A percentile compares a stretch with the other conserved stretches of the same genome.
Conservation (phyloP, 1,140 invertebrate genomes). For the Pseudoatta argentina region DNA sequence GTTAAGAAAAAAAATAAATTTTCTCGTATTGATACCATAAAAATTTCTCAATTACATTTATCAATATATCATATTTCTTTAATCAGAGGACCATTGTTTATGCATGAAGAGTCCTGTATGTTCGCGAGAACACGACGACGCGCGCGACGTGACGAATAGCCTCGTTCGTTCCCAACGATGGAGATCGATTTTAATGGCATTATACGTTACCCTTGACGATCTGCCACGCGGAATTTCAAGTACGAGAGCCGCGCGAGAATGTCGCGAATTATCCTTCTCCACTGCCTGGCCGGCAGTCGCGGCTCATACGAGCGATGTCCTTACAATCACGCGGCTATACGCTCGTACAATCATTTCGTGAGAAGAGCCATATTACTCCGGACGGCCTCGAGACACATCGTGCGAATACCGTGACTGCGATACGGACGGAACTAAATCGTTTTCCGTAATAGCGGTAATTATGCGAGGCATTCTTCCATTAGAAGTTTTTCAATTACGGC, state of each 20-base stretch:
- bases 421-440: slow-evolving; percentile 60
- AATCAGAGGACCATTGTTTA: not conserved
- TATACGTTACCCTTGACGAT: slow-evolving; percentile 69
- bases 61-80: not conserved
- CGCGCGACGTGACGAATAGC: slow-evolving; percentile 52
- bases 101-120: not conserved
- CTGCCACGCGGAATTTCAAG: slow-evolving; percentile 68
- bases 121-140: slow-evolving; percentile 9
- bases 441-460: slow-evolving; percentile 62
- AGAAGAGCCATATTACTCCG: slow-evolving; percentile 38
- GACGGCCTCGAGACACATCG: slow-evolving; percentile 58
- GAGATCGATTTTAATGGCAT: slow-evolving; percentile 69
- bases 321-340: slow-evolving; percentile 36
- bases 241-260: slow-evolving; percentile 56
- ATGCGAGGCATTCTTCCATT: slow-evolving; percentile 58
- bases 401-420: slow-evolving; percentile 59
- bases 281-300: not conserved
- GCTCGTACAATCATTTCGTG: slow-evolving; percentile 41
- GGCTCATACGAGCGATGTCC: slow-evolving; percentile 47
- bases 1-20: not conserved
- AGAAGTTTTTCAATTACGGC: slow-evolving; percentile 63
- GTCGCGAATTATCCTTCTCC: slow-evolving; percentile 46
- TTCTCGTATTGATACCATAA: not conserved
- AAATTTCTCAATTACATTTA: not conserved
- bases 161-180: slow-evolving; percentile 63